Percentiles rank a stretch among this genome's conserved stretches.
Conservation (phyloP, 2,113 vertebrate species). For the Chaetodon auriga region DNA sequence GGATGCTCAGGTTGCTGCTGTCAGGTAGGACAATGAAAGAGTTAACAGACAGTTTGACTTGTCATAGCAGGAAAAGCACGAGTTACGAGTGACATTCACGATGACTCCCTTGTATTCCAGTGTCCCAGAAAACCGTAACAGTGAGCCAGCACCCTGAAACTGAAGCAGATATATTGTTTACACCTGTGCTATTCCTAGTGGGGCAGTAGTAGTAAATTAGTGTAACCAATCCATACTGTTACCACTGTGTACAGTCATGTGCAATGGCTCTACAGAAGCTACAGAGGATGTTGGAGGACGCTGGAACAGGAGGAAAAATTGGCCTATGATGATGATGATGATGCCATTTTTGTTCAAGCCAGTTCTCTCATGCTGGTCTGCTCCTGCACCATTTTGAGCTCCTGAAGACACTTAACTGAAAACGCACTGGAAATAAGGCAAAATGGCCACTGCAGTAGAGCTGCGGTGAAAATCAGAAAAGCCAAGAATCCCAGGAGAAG, state of each 20-base stretch:
- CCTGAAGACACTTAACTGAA: not conserved
- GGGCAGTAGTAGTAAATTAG: not conserved
- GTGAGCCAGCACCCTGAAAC: not conserved
- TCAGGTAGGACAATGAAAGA: too few species aligned
- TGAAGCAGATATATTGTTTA: not conserved
- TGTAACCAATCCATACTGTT: not conserved
- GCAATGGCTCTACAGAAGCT: not conserved
- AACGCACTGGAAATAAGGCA: not conserved
- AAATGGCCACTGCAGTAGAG: constrained; percentile 26
- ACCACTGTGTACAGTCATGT: not conserved
- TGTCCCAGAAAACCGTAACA: not conserved
- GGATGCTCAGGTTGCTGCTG: too few species aligned
- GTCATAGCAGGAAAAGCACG: too few species aligned
- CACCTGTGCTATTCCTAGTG: not conserved
- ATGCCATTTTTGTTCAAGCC: not conserved
- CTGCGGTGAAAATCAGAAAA: constrained; percentile 4
- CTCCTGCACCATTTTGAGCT: constrained; percentile 13
- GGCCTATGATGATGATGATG: not conserved
- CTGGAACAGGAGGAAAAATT: not conserved
- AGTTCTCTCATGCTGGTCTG: not conserved
- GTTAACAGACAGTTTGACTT: not conserved
- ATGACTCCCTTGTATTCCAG: too few species aligned
- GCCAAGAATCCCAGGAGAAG: constrained; percentile 21
- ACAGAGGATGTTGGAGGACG: not conserved
- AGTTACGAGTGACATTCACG: too few species aligned